These are phyloP conservation scores for Phylloscopus whistleri DNA, from an alignment of 2,113 vertebrate genomes.

Conservation along the genomic window DNA sequence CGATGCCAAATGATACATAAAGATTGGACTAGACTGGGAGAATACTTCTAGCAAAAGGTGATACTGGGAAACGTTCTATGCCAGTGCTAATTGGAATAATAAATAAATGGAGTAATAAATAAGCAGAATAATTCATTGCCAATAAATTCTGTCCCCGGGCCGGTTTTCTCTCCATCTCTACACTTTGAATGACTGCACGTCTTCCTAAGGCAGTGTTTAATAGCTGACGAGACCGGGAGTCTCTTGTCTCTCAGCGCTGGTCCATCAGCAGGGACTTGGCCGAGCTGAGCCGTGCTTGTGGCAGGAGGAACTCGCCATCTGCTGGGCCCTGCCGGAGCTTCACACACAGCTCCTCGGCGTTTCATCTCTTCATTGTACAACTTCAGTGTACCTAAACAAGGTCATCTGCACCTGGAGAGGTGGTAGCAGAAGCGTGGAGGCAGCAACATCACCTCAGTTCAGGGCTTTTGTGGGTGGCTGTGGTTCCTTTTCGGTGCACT, in stretches of 20 bases:
- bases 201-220: background rate
- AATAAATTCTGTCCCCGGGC: background rate
- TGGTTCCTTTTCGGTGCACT: accelerated
- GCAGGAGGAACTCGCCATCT: slow-evolving; percentile 23
- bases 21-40: background rate
- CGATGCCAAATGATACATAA: background rate
- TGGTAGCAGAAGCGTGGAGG: accelerated
- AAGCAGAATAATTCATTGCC: background rate
- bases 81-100: background rate
- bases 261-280: accelerated
- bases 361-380: too few relatives aligned
- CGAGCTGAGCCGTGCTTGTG: background rate
- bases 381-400: background rate
- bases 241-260: background rate
- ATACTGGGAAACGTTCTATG: background rate
- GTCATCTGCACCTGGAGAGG: accelerated
- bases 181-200: accelerated
- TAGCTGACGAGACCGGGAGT: background rate
- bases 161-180: background rate
- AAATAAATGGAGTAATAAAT: background rate
- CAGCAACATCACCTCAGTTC: accelerated
- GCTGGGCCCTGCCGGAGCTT: background rate
- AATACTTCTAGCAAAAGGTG: background rate
- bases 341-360: background rate
- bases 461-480: background rate